Conservation (phyloP, 2,113 vertebrate genomes). For the Connochaetes taurinus region DNA sequence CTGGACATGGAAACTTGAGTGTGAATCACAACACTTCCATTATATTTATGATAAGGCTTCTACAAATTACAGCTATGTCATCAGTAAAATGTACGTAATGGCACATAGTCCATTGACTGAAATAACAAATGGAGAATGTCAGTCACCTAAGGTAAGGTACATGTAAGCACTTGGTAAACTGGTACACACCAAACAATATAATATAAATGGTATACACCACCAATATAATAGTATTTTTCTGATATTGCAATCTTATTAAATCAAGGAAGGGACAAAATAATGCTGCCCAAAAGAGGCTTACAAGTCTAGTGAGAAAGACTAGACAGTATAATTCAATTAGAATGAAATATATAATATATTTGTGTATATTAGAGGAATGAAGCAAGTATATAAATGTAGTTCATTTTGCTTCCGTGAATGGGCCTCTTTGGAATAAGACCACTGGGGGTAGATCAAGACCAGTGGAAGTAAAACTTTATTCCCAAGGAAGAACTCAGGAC, state of each 20-base stretch:
- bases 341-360: background rate
- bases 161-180: background rate
- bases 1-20: background rate
- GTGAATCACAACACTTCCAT: background rate
- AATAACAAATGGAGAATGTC: background rate
- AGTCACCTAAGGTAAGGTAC: background rate
- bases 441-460: background rate
- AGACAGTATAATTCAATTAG: background rate
- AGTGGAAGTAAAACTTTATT: background rate
- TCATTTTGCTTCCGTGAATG: background rate
- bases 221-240: background rate
- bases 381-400: background rate
- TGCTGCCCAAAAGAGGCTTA: background rate
- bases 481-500: background rate
- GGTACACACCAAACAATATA: background rate
- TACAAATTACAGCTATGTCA: background rate
- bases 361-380: background rate
- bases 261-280: background rate
- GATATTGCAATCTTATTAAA: background rate
- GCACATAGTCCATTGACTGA: background rate
- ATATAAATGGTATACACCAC: background rate
- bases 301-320: background rate
- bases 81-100: background rate
- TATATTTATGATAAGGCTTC: background rate
- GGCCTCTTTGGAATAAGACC: background rate